Percentiles rank a stretch among this genome's conserved stretches.
Evolutionary conservation across 2,888 invertebrate species (phyloP).

Genomic region (Scaptomyza caliginosa): DNA sequence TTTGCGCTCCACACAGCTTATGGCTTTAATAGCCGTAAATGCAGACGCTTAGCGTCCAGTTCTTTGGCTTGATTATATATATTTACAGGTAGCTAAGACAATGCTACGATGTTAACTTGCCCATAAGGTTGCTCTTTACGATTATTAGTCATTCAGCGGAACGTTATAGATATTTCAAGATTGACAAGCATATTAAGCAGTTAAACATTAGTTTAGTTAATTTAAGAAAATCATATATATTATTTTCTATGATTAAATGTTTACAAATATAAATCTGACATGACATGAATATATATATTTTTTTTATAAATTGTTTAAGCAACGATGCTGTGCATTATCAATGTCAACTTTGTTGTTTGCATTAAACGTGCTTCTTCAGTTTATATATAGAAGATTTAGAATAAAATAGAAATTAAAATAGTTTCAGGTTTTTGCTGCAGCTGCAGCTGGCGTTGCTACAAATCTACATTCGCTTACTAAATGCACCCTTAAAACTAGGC

Average conservation of each 20-base stretch:
- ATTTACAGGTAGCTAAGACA: conserved; percentile 23
- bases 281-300: too few species aligned
- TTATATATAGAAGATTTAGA: background rate
- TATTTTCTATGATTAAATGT: too few species aligned
- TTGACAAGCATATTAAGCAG: background rate
- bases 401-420: background rate
- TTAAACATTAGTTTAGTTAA: too few species aligned
- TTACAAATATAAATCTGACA: too few species aligned
- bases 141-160: conserved; percentile 57
- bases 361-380: conserved; percentile 10
- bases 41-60: conserved; percentile 55
- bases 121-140: conserved; percentile 36
- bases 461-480: conserved; percentile 58
- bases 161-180: conserved; percentile 31
- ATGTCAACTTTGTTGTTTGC: conserved; percentile 67
- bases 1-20: conserved; percentile 44
- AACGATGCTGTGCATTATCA: conserved; percentile 40
- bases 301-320: too few species aligned
- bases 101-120: conserved; percentile 14
- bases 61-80: conserved; percentile 52
- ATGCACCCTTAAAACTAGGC: conserved; percentile 55
- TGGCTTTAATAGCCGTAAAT: conserved; percentile 72
- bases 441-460: conserved; percentile 14
- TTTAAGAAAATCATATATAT: too few species aligned
- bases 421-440: conserved; percentile 8